Evolutionary conservation across 2,113 vertebrate genomes (phyloP).

Genomic region (Athene noctua): DNA sequence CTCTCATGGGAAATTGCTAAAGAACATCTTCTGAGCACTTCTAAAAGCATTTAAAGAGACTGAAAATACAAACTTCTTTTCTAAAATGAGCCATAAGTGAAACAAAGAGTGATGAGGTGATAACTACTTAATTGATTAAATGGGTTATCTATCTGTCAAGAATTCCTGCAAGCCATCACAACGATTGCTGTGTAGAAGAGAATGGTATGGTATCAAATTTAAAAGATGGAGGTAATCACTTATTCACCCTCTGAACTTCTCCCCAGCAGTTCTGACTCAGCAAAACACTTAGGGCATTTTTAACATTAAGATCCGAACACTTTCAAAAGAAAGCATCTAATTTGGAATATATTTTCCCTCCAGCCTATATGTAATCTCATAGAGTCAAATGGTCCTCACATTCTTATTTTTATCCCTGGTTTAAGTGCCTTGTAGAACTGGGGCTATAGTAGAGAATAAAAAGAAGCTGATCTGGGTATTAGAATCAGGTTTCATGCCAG

Average conservation of each 20-base stretch:
- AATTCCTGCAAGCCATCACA: background rate
- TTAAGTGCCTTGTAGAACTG: background rate
- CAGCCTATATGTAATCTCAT: background rate
- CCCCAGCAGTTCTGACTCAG: background rate
- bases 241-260: background rate
- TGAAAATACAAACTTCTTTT: constrained; percentile 16
- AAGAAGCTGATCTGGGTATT: background rate
- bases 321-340: background rate
- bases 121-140: constrained; percentile 7
- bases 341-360: background rate
- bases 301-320: background rate
- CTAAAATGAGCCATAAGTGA: background rate
- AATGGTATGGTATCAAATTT: background rate
- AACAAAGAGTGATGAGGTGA: background rate
- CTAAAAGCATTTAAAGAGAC: constrained; percentile 24
- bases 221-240: background rate
- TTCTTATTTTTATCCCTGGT: background rate
- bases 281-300: background rate
- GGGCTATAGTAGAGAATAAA: background rate
- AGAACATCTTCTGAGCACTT: constrained; percentile 14
- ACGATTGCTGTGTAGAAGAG: background rate
- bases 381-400: background rate
- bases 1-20: background rate
- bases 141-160: background rate
- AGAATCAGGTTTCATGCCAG: background rate